Evolutionary conservation across 2,113 vertebrate species (phyloP), one percentile per base, ranked within the genome.

Genomic region (Hyaena hyaena): DNA sequence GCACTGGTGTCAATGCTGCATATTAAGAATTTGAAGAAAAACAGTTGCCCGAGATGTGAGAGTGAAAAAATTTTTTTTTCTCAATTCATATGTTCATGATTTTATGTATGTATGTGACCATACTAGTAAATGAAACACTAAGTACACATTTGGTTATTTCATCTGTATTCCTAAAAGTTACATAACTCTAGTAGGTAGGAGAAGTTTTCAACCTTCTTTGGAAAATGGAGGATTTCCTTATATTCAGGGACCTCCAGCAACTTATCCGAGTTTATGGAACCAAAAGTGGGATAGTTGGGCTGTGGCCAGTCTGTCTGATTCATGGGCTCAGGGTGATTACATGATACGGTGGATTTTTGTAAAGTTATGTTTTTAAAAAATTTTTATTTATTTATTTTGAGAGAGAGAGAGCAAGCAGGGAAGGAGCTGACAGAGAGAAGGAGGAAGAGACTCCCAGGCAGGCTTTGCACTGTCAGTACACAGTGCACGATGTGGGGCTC

Each of bases 201-300:
- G 81, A 86, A 3, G 4, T 76, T 96, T 96, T 93, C 12, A 79
- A 48, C 10, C 7, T 82, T 28, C 17, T 88, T 66, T 35, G 48
- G 43, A 96, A 77, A 95, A 88, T 68, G 80, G 63, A 93, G 4
- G 19, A 79, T 33, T 63, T 74, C 17, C 55, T 95, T 71, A 58
- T 74, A 79, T 35, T 87, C 12, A 77, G 71, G 66, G 79, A 77
- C 3, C 39, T 45, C 16, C 0, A 61, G 19, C 83, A 69, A 58
- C 10, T 66, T 90, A 69, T 39, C 50, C 53, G 65, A 63, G 53
- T 69, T 90, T 9, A 66, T 71, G 33, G 55, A 88, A 73, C 28
- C 81, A 8, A 96, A 95, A 66, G 17, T 48, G 19, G 63, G 7
- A 53, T 10, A 26, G 28, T 65, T 91, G 24, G 45, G 39, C 81